These are phyloP conservation scores for Enteromius treurensis DNA, from an alignment of 2,797 vertebrate genomes.

Conservation along the genomic window DNA sequence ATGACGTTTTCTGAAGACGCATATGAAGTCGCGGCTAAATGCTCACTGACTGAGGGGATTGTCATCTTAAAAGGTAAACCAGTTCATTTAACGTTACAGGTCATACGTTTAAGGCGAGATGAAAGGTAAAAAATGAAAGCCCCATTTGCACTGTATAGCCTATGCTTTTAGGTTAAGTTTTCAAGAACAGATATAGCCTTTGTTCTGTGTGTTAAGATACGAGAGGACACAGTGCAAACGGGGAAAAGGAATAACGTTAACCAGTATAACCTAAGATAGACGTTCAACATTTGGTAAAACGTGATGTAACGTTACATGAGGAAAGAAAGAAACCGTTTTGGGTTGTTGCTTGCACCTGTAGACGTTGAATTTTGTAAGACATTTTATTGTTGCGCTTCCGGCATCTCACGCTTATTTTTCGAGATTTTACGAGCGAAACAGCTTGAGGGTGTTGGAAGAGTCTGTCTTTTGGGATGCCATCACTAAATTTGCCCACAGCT, in stretches of 20 bases:
- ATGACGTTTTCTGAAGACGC: background rate
- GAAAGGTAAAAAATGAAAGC: background rate
- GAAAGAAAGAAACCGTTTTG: background rate
- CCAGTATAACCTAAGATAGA: background rate
- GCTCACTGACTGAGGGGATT: constrained; percentile 27
- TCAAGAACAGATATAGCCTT: background rate
- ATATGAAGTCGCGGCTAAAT: constrained; percentile 25
- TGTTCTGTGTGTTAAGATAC: background rate
- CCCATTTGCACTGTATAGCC: no score
- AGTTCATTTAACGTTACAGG: background rate
- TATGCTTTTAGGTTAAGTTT: background rate
- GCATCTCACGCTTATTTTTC: constrained; percentile 18
- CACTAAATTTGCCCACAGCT: constrained; percentile 32
- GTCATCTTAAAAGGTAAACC: constrained; percentile 50
- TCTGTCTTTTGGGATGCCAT: constrained; percentile 47
- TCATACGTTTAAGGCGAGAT: background rate
- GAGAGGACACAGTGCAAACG: background rate
- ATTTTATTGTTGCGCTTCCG: constrained; percentile 34
- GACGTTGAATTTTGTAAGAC: background rate
- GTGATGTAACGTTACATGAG: background rate
- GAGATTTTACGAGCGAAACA: constrained; percentile 23
- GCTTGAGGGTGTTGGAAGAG: constrained; percentile 40
- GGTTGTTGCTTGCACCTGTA: background rate
- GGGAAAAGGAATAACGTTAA: background rate
- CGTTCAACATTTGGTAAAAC: background rate